phyloP scores from a whole-genome alignment of 1,140 invertebrate genomes.

The Drosophila trapezifrons region DNA sequence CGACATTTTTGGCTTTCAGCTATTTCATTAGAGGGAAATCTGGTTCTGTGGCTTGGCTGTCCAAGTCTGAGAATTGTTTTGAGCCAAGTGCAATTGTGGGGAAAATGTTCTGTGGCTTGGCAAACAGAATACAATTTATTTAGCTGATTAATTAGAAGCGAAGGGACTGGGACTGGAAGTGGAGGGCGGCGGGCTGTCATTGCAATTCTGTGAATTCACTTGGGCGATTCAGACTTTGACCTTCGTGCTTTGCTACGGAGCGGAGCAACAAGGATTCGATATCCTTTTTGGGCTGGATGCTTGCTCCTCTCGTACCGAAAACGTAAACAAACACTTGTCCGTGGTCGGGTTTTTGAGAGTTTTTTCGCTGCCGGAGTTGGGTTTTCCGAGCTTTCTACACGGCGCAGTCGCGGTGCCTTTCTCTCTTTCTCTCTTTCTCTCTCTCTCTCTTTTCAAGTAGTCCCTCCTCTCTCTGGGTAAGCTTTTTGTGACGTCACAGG shows the following conservation, averaged over 20 bases:
- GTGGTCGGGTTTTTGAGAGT: slow-evolving; percentile 38
- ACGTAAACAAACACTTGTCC: slow-evolving; percentile 79
- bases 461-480: slow-evolving; percentile 8
- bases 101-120: slow-evolving; percentile 37
- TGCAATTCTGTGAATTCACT: slow-evolving; percentile 32
- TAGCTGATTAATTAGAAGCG: slow-evolving; percentile 54
- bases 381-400: slow-evolving; percentile 40
- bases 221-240: slow-evolving; percentile 40
- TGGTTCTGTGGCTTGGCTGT: slow-evolving; percentile 17
- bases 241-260: slow-evolving; percentile 23
- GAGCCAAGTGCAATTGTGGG: slow-evolving; percentile 30
- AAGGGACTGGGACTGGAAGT: background rate
- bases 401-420: slow-evolving; percentile 39
- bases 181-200: background rate
- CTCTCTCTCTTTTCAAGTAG: background rate
- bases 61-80: slow-evolving; percentile 3
- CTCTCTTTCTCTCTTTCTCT: background rate
- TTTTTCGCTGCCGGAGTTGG: background rate
- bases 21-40: slow-evolving; percentile 47
- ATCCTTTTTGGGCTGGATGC: slow-evolving; percentile 12
- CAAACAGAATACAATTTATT: slow-evolving; percentile 39
- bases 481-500: slow-evolving; percentile 65
- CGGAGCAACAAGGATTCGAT: slow-evolving; percentile 41
- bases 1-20: background rate
- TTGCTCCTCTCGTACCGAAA: slow-evolving; percentile 38